Conservation (phyloP, 2,113 vertebrate species). For the Leucoraja erinaceus region DNA sequence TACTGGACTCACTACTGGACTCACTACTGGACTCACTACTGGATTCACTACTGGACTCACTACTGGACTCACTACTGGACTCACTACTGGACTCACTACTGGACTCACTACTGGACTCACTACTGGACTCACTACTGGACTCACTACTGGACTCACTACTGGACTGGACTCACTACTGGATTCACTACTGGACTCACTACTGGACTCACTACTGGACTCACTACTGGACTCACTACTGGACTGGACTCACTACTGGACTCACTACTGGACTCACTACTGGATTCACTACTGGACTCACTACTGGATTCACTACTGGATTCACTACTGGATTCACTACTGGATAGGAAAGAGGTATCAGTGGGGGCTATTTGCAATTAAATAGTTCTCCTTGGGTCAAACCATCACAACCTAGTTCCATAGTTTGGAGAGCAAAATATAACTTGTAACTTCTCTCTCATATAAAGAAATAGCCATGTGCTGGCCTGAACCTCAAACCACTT, state of each 20-base stretch:
- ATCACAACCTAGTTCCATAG: no score
- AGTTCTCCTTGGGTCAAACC: no score
- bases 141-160: not conserved
- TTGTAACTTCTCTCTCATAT: no score
- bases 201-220: not conserved
- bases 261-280: not conserved
- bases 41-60: not conserved
- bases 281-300: not conserved
- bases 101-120: not conserved
- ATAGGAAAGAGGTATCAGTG: not conserved
- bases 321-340: not conserved
- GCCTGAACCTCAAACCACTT: not conserved
- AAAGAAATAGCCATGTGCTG: not conserved
- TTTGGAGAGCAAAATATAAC: no score
- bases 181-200: not conserved
- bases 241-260: no score
- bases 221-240: not conserved
- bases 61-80: not conserved
- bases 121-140: not conserved
- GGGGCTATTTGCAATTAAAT: not conserved
- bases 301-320: not conserved
- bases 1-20: not conserved
- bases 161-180: not conserved
- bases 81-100: not conserved
- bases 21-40: not conserved